A percentile compares a stretch with the other conserved stretches of the same genome.
Conservation (phyloP, 2,888 invertebrate species). For the Eilema caniola region DNA sequence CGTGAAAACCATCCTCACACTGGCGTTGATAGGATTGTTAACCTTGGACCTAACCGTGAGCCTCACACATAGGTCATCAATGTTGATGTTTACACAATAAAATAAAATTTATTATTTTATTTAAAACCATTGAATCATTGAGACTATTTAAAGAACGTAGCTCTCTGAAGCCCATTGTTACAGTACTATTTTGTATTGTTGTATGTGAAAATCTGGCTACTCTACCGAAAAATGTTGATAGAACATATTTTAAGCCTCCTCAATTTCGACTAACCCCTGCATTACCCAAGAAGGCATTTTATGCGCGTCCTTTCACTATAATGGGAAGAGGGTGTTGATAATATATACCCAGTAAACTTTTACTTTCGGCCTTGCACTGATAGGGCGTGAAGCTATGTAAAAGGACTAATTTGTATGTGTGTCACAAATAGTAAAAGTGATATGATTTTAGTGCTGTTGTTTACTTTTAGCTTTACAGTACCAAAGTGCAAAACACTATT, state of each 20-base stretch:
- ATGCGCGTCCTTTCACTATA: background rate
- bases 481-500: no score
- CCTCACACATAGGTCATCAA: no score
- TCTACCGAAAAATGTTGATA: background rate
- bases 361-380: background rate
- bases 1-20: no score
- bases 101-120: no score
- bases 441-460: background rate
- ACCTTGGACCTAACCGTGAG: no score
- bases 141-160: no score
- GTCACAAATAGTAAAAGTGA: background rate
- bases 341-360: slow-evolving; percentile 7
- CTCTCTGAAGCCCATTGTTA: background rate
- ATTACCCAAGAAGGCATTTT: background rate
- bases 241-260: background rate
- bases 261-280: background rate
- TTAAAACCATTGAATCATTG: no score
- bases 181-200: background rate
- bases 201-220: background rate
- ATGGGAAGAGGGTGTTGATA: slow-evolving; percentile 11
- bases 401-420: background rate
- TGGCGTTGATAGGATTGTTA: no score
- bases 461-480: no score
- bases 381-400: background rate
- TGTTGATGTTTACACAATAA: no score